These are phyloP conservation scores for Microplitis mediator DNA, from an alignment of 1,140 invertebrate genomes.

Conservation along the genomic window DNA sequence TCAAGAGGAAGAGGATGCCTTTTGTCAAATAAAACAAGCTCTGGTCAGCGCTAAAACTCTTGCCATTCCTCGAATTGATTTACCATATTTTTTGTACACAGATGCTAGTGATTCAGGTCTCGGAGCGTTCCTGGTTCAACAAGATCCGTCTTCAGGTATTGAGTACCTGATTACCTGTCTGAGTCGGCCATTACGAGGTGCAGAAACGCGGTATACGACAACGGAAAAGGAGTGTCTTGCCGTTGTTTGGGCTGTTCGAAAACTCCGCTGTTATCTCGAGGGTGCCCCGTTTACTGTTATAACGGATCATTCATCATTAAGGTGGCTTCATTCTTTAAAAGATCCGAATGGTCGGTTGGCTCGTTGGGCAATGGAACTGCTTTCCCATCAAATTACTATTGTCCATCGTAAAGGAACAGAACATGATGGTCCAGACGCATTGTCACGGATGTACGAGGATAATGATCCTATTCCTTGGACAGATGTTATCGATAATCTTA, in stretches of 20 bases:
- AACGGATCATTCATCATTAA: not conserved
- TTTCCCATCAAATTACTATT: not conserved
- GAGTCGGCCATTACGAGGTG: not conserved
- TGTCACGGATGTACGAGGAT: too few relatives aligned
- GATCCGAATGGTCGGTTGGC: not conserved
- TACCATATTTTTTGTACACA: too few relatives aligned
- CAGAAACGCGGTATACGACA: not conserved
- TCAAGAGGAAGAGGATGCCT: conserved; percentile 17
- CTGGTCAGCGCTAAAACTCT: too few relatives aligned
- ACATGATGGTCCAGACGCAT: not conserved
- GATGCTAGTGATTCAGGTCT: too few relatives aligned
- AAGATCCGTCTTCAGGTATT: too few relatives aligned
- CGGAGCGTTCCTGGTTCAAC: too few relatives aligned
- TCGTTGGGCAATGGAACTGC: not conserved
- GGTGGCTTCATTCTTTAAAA: not conserved
- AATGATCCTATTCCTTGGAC: too few relatives aligned
- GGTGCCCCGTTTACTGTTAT: not conserved
- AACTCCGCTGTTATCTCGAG: not conserved
- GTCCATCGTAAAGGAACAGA: not conserved
- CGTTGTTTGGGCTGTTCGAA: too few relatives aligned
- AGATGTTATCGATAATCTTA: too few relatives aligned
- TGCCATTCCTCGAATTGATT: too few relatives aligned
- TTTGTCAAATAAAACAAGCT: too few relatives aligned
- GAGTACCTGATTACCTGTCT: not conserved
- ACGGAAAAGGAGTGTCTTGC: too few relatives aligned